phyloP scores from a whole-genome alignment of 2,888 invertebrate species.

The Nomada lathburiana region DNA sequence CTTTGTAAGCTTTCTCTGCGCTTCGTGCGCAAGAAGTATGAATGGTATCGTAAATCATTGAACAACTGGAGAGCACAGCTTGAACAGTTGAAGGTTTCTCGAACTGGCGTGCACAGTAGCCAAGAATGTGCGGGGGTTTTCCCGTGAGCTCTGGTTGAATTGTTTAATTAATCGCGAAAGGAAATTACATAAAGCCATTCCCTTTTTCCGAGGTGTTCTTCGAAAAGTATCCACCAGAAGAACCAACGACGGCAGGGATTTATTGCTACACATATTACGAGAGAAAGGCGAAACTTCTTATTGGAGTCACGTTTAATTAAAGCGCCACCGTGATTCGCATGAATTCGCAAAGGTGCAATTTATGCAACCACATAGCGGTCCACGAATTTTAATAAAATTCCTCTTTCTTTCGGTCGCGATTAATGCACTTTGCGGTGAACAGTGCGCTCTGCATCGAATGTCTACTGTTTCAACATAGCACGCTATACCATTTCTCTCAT shows the following conservation, averaged over 20 bases:
- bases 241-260: constrained; percentile 40
- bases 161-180: no score
- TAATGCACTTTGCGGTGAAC: constrained; percentile 31
- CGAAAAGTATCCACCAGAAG: neutral
- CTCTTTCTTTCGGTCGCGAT: constrained; percentile 15
- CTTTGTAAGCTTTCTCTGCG: no score
- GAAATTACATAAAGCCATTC: neutral
- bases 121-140: no score
- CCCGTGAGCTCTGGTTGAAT: no score
- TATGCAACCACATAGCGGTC: constrained; percentile 9
- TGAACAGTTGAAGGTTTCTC: no score
- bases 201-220: no score
- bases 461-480: neutral
- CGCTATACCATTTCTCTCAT: no score
- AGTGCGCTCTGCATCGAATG: constrained; percentile 16
- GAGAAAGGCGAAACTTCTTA: constrained; percentile 11
- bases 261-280: constrained; percentile 36
- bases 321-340: constrained; percentile 27
- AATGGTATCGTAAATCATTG: neutral
- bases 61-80: neutral
- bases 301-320: constrained; percentile 57
- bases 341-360: constrained; percentile 54
- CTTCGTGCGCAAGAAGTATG: constrained; percentile 2
- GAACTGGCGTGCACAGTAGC: no score
- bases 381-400: constrained; percentile 57